These are phyloP conservation scores for Azorinus chamasolen DNA, from an alignment of 2,888 invertebrate genomes.

Conservation along the genomic window DNA sequence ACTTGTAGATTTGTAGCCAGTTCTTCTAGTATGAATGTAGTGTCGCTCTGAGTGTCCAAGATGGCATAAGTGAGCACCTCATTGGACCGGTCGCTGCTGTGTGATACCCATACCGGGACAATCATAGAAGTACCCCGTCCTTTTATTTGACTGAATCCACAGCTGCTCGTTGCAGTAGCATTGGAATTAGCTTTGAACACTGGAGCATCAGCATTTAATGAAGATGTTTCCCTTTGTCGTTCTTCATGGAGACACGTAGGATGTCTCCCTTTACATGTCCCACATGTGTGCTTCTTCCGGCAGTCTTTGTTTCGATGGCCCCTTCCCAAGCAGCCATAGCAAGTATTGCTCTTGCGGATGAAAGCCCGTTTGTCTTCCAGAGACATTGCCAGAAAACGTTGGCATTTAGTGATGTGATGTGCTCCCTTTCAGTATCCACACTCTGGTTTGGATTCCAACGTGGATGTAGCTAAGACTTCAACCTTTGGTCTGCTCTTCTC, in stretches of 20 bases:
- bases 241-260: slow-evolving; percentile 46
- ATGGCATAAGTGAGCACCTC: too few species aligned
- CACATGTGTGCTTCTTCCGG: slow-evolving; percentile 7
- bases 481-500: neutral
- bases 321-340: slow-evolving; percentile 30
- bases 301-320: slow-evolving; percentile 29
- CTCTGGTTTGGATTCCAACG: too few species aligned
- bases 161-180: neutral
- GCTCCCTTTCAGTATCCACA: neutral
- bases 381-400: slow-evolving; percentile 14
- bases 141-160: too few species aligned
- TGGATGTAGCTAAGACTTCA: neutral
- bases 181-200: too few species aligned
- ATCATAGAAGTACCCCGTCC: too few species aligned
- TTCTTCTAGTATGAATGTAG: slow-evolving; percentile 51
- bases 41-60: slow-evolving; percentile 65
- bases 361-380: too few species aligned
- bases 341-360: too few species aligned
- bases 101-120: slow-evolving; percentile 52
- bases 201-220: neutral
- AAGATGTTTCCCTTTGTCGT: neutral
- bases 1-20: slow-evolving; percentile 29
- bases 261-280: too few species aligned
- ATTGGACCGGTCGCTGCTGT: too few species aligned
- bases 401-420: slow-evolving; percentile 19